phyloP scores from a whole-genome alignment of 2,113 vertebrate species.

The Paracanthobrama guichenoti region DNA sequence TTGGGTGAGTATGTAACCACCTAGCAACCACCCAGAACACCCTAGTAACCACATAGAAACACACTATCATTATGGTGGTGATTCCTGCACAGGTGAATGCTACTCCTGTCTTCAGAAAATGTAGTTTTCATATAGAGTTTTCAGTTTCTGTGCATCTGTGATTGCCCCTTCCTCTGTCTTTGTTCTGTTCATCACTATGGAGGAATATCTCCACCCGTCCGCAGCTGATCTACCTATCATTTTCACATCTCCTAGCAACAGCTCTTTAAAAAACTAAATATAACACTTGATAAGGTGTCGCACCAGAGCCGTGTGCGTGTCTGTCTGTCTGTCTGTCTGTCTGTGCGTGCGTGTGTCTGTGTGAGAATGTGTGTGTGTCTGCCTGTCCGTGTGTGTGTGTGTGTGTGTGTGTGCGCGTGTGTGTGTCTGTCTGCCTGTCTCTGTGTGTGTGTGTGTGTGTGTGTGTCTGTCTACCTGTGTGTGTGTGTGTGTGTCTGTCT shows the following conservation, averaged over 20 bases:
- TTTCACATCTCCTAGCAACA: slow-evolving; percentile 79
- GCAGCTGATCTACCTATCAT: slow-evolving; percentile 66
- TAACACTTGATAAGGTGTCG: slow-evolving; percentile 67
- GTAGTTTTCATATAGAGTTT: not conserved
- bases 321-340: slow-evolving; percentile 12
- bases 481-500: slow-evolving; percentile 27
- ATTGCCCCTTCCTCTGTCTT: not conserved
- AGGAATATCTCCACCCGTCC: slow-evolving; percentile 60
- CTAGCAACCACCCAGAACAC: not conserved
- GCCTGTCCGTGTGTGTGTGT: slow-evolving; percentile 1
- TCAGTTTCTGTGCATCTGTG: not conserved
- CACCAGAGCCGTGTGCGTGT: slow-evolving; percentile 48
- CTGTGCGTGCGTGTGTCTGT: not conserved
- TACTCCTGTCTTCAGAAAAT: not conserved
- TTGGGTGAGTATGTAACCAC: not conserved
- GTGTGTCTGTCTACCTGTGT: not conserved
- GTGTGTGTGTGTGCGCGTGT: not conserved
- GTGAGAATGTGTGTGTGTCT: not conserved
- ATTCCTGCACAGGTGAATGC: not conserved
- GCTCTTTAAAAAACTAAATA: slow-evolving; percentile 75
- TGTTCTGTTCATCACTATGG: slow-evolving; percentile 25
- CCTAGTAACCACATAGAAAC: not conserved
- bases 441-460: not conserved
- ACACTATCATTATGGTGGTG: not conserved
- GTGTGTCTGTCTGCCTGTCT: not conserved